Evolutionary conservation across 2,888 invertebrate genomes (phyloP), one percentile per base, ranked within the genome.

Genomic region (Machimus atricapillus): DNA sequence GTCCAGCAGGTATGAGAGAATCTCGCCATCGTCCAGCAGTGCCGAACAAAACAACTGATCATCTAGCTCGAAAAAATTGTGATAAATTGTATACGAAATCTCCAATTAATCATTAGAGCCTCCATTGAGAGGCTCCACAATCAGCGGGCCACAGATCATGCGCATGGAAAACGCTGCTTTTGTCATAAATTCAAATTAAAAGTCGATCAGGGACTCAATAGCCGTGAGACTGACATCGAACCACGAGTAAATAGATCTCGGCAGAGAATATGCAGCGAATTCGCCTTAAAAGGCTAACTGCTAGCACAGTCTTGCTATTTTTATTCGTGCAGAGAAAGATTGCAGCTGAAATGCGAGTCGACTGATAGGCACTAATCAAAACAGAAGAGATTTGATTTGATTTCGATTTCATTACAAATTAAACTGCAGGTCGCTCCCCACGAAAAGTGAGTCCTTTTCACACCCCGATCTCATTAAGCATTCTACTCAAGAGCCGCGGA

Each of bases 121-220:
- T 74, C 43, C 85, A 85, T 85, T 34, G 74, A 74, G 31, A 16
- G 23, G 43, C 12, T 40, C 40, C 74, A 27, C 74, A 74, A 74
- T 74, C 43, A 74, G 74, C 34, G 73, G 73, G 43, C 58, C 43
- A 31, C 43, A n/a, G 85, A 85, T 74, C 73, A 74, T 74, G 85
- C 74, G 73, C 74, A 31, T 46, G 85, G 58, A 85, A 85, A 66
- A 31, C 52, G 85, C 7, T 82, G 85, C 74, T 52, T 74, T 85
- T 85, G 85, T 85, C 85, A 85, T 85, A 85, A 85, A 85, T 85
- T 85, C 74, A 85, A 85, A 85, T 85, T 85, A 85, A 85, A 85
- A 74, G 27, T 85, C 85, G 74, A 85, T 85, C 85, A 85, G 31
- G 74, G 74, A 46, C 85, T 74, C 85, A 85, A 85, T 74, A 43